Base-by-base conservation (phyloP, 2,113 vertebrate species). In the Sinocyclocheilus rhinocerous region DNA sequence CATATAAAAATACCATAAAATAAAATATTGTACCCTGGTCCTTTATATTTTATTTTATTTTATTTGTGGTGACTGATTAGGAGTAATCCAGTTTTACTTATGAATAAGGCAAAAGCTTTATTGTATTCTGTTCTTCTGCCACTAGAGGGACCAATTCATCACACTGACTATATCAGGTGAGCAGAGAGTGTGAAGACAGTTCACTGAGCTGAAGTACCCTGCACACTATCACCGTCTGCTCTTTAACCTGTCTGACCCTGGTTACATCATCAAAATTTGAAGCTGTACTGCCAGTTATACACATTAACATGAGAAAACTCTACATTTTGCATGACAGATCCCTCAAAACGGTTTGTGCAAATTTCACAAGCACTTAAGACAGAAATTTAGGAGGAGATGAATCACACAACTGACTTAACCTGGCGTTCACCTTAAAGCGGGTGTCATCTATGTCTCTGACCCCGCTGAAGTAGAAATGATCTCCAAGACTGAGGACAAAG, bases 401-500 rank as follows among this genome's bases (percentile, higher is more conserved):
- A 52, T 52, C 50, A 16, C 15, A 52, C 50, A 52, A 16, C 50
- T 52, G 50, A 52, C 48, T 50, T 50, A 50, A 50, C 48, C 48
- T 15, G 48, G 48, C 13, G 15, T 52, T 52, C 83, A 91, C 94
- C 92, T 94, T 94, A 84, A 95, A 95, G 83, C 92, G 93, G 1
- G 75, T 77, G 82, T 95, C 94, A 42, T 93, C 91, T 3, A 90
- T 86, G 22, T 91, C 83, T 36, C 86, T 88, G 75, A 95, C 93
- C 1, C 93, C 94, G 0, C 6, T 50, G 75, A 48, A 92, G 82
- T 94, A 95, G 90, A 95, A 95, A 85, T 33, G n/a, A n/a, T n/a
- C n/a, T 57, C 94, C 94, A 52, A 95, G 86, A 73, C 93, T 93
- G 63, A 95, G 91, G 80, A 95, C 84, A 65, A 95, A 93, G 91